Percentiles rank a stretch among this genome's conserved stretches.
These are phyloP conservation scores for Batillaria attramentaria DNA, from an alignment of 1,140 invertebrate genomes.

Conservation along the genomic window DNA sequence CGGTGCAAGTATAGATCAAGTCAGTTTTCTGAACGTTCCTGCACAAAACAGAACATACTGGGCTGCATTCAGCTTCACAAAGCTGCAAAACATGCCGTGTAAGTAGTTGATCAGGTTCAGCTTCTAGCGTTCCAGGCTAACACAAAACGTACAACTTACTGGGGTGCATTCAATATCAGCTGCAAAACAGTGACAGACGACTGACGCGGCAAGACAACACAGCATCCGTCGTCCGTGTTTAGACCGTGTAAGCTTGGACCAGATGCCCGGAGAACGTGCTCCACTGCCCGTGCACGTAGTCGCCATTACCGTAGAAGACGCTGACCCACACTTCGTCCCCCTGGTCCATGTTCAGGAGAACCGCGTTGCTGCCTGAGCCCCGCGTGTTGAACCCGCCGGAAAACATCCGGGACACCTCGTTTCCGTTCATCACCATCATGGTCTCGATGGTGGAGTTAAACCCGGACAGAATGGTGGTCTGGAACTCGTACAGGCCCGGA, in stretches of 20 bases:
- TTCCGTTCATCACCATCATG: conserved; percentile 37
- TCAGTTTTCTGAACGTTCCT: no score
- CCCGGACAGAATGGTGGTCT: conserved; percentile 41
- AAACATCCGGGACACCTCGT: conserved; percentile 41
- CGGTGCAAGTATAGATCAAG: no score
- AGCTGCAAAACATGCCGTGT: no score
- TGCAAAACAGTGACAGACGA: no score
- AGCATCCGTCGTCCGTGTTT: no score
- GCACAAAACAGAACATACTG: no score
- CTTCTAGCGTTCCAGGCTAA: no score
- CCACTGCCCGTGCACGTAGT: conserved; percentile 46
- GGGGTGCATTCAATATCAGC: no score
- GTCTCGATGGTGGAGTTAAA: conserved; percentile 48
- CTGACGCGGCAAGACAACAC: no score
- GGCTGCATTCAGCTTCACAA: no score
- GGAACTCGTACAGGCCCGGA: conserved; percentile 37
- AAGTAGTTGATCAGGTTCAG: no score
- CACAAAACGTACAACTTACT: no score
- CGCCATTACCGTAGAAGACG: conserved; percentile 42
- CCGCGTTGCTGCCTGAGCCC: conserved; percentile 38
- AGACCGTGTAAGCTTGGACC: conserved; percentile 8
- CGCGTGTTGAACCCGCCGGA: conserved; percentile 38
- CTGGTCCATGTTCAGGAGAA: conserved; percentile 37
- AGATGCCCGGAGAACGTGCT: conserved; percentile 39
- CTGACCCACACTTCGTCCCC: conserved; percentile 38